A percentile compares a stretch with the other conserved stretches of the same genome.
These are phyloP conservation scores for Terebella lapidaria DNA, from an alignment of 2,888 invertebrate species.

Conservation along the genomic window DNA sequence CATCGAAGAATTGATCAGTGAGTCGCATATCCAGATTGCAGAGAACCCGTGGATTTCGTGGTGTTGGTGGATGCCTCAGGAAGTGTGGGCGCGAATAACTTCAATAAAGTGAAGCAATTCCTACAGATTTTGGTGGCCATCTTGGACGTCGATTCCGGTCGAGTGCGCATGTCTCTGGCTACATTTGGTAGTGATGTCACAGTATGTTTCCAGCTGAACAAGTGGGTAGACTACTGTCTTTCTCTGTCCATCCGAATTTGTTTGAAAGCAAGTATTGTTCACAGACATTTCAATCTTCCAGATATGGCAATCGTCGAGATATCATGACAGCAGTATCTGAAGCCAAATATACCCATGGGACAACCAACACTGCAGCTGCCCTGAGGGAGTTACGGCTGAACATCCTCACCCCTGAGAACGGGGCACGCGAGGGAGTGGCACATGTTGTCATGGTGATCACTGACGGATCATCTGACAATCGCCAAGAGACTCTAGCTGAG, in stretches of 20 bases:
- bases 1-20: no score
- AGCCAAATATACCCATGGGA: not conserved
- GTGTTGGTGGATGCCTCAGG: slow-evolving; percentile 21
- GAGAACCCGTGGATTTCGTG: slow-evolving; percentile 15
- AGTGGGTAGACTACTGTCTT: not conserved
- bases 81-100: slow-evolving; percentile 14
- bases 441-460: slow-evolving; percentile 12
- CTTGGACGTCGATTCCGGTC: slow-evolving; percentile 23
- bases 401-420: slow-evolving; percentile 16
- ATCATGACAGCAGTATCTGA: slow-evolving; percentile 1
- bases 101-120: slow-evolving; percentile 17
- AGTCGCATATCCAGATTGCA: no score
- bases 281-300: not conserved
- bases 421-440: slow-evolving; percentile 11
- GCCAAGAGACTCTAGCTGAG: not conserved
- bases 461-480: slow-evolving; percentile 2
- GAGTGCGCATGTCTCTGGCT: slow-evolving; percentile 36
- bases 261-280: no score
- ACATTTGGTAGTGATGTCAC: slow-evolving; percentile 31
- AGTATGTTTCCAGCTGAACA: slow-evolving; percentile 36
- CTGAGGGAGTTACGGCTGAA: not conserved
- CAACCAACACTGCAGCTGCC: slow-evolving; percentile 9
- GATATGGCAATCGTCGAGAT: not conserved
- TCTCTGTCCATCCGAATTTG: no score
- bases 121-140: slow-evolving; percentile 10